Conservation (phyloP, 2,888 invertebrate species). For the Hyppa rectilinea region DNA sequence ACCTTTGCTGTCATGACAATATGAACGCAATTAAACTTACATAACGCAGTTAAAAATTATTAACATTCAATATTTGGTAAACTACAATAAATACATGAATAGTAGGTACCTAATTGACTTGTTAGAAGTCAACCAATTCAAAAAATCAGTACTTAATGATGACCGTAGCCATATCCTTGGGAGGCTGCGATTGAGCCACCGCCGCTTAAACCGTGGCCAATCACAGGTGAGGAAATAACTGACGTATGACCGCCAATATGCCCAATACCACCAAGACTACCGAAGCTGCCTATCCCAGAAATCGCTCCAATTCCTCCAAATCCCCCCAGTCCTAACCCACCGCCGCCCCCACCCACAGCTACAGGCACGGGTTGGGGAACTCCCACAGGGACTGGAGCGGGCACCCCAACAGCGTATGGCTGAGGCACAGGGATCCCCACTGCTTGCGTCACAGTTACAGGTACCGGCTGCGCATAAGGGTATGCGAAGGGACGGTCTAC, state of each 20-base stretch:
- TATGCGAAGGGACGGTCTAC: conserved; percentile 90
- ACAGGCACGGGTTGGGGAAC: conserved; percentile 80
- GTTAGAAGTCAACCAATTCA: neutral
- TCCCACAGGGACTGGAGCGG: conserved; percentile 82
- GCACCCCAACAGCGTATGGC: conserved; percentile 86
- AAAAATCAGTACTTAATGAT: conserved; percentile 63
- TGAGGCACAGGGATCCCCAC: conserved; percentile 90
- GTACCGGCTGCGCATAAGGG: conserved; percentile 89
- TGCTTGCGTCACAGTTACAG: conserved; percentile 88
- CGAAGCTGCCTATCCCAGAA: conserved; percentile 30
- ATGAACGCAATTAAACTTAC: neutral
- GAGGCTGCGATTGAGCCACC: conserved; percentile 47
- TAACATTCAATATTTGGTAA: conserved; percentile 36
- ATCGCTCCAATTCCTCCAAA: conserved; percentile 39
- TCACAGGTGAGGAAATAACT: conserved; percentile 30
- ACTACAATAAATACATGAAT: conserved; percentile 36
- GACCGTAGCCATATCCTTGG: conserved; percentile 73
- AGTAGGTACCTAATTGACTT: conserved; percentile 2
- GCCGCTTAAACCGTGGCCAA: conserved; percentile 35
- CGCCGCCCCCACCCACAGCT: conserved; percentile 56
- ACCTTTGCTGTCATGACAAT: neutral
- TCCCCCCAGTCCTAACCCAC: conserved; percentile 36
- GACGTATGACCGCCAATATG: conserved; percentile 32
- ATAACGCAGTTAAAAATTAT: neutral
- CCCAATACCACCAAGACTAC: conserved; percentile 29